These are phyloP conservation scores for Rhynchomys soricoides DNA, from an alignment of 2,113 vertebrate genomes.

Conservation along the genomic window DNA sequence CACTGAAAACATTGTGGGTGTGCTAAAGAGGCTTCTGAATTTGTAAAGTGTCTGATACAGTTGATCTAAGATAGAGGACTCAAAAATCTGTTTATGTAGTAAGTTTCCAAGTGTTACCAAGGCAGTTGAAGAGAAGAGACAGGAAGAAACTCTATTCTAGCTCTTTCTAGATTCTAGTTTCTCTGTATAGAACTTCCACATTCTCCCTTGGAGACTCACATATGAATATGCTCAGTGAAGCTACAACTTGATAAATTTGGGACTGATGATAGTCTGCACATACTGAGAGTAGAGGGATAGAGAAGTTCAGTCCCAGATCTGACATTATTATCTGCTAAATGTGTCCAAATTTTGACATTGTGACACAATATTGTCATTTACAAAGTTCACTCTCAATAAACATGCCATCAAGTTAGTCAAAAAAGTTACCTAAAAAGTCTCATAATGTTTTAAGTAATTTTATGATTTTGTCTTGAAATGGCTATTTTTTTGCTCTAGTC, in stretches of 20 bases:
- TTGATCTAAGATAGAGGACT: neutral
- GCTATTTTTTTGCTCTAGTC: neutral
- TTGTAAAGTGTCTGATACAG: neutral
- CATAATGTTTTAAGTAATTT: neutral
- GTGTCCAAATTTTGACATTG: neutral
- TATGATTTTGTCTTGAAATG: neutral
- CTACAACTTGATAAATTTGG: neutral
- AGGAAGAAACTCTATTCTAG: neutral
- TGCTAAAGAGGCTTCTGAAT: neutral
- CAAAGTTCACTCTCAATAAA: neutral
- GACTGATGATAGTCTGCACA: neutral
- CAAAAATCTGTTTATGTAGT: neutral
- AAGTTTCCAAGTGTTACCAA: neutral
- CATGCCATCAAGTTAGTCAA: neutral
- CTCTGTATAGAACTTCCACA: neutral
- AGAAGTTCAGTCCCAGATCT: neutral
- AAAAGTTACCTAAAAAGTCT: too few relatives aligned
- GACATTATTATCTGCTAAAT: neutral
- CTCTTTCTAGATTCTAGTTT: neutral
- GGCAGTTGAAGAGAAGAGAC: neutral
- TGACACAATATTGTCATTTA: neutral
- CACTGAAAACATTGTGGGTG: neutral
- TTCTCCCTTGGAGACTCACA: neutral
- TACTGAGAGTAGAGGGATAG: rapidly evolving
- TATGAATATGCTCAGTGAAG: neutral